Base-by-base conservation (phyloP, 2,113 vertebrate species). In the Clinocottus analis region DNA sequence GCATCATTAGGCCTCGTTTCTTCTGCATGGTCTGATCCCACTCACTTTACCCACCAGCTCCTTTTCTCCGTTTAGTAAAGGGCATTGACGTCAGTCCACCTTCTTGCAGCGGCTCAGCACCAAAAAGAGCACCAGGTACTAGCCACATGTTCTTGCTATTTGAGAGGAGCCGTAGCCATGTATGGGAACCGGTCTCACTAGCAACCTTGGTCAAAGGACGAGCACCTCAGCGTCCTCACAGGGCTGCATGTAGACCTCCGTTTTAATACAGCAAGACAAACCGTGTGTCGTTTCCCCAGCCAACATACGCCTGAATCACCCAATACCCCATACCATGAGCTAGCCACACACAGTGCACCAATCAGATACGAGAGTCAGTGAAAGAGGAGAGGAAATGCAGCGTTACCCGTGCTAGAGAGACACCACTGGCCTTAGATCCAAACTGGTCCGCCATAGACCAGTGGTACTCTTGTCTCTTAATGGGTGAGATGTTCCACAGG, bases 211-310 rank as follows among this genome's bases (percentile, higher is more conserved):
- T 60, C 33, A 35, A 23, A 12, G 68, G 73, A 43, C 4, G 11
- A 21, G 21, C 29, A 37, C 21, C 65, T 53, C 37, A 55, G 61
- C 2, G n/a, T 78, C 72, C n/a, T 72, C 62, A 60, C 41, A 0
- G 85, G 83, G 56, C 62, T 86, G 41, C 75, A 11, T 0, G 62
- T n/a, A 16, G 67, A 83, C 51, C 87, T 88, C 60, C 27, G 31
- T 56, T 41, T 79, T 9, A 41, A 13, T 19, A 16, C 51, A 49
- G 68, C 8, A 13, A 10, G 1, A 75, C 63, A 79, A 23, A 82
- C 72, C 60, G 13, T 17, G 21, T 27, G 65, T 33, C 4, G 47
- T 71, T 67, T 16, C 29, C 55, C n/a, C 37, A 39, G 13, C 51
- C 59, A 23, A 59, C 33, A 39, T 13, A 51, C 61, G 63, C 75